Conservation (phyloP, 2,113 vertebrate genomes). For the Clarias macrocephalus region DNA sequence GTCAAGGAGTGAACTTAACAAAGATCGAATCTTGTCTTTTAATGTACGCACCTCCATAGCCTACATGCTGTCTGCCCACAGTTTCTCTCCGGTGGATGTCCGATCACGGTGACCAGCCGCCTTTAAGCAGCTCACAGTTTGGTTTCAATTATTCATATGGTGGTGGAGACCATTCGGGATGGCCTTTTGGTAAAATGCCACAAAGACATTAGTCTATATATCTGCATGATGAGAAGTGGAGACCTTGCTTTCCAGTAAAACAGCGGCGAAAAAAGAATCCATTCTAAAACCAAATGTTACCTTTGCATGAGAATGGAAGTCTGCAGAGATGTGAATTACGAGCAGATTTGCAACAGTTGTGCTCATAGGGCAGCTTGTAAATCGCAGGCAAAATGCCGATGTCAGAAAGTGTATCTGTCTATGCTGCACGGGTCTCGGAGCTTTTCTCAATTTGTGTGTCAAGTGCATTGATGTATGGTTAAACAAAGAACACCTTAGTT, state of each 20-base stretch:
- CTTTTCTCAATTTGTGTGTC: constrained; percentile 13
- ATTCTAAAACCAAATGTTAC: constrained; percentile 79
- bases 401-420: constrained; percentile 52
- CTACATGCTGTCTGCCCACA: constrained; percentile 20
- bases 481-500: constrained; percentile 29
- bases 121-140: constrained; percentile 62
- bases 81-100: constrained; percentile 15
- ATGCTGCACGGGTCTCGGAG: background rate
- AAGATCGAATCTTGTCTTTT: constrained; percentile 25
- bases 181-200: constrained; percentile 80
- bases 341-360: constrained; percentile 51
- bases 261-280: constrained; percentile 66
- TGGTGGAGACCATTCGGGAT: constrained; percentile 60
- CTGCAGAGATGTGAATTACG: constrained; percentile 60
- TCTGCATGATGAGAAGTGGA: constrained; percentile 68
- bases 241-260: constrained; percentile 63
- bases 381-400: constrained; percentile 48
- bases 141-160: constrained; percentile 70
- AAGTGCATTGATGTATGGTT: constrained; percentile 38
- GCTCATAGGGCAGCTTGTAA: constrained; percentile 54
- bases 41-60: background rate
- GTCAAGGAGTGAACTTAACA: background rate
- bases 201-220: constrained; percentile 74
- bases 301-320: constrained; percentile 73
- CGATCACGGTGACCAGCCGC: constrained; percentile 45